phyloP scores from a whole-genome alignment of 2,888 invertebrate species.

The Pycnomerus fuliginosus region DNA sequence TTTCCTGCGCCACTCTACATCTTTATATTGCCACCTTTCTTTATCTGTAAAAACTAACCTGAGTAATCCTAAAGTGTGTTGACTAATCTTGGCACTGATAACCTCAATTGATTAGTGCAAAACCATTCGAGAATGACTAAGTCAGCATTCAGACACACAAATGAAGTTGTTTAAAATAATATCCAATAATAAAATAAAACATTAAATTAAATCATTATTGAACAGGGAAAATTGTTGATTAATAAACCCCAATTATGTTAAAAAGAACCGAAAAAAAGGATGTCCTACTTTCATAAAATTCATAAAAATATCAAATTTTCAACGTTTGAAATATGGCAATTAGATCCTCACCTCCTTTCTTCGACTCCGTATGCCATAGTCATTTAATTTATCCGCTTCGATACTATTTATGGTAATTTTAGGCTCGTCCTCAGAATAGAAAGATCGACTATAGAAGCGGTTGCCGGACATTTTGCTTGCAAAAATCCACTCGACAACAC shows the following conservation, averaged over 20 bases:
- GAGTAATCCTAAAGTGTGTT: no score
- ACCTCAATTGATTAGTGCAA: no score
- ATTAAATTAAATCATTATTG: neutral
- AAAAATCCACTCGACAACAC: conserved; percentile 10
- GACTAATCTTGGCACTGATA: no score
- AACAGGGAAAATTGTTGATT: neutral
- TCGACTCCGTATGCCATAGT: conserved; percentile 10
- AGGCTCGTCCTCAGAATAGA: conserved; percentile 17
- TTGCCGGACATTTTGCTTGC: conserved; percentile 28
- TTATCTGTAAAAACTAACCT: no score
- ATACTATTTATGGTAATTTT: conserved; percentile 26
- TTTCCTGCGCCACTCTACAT: no score
- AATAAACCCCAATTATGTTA: neutral
- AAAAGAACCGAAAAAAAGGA: neutral
- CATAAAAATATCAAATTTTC: neutral
- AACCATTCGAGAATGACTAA: no score
- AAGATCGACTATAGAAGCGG: conserved; percentile 28
- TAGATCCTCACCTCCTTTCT: conserved; percentile 23
- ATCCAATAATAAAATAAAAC: neutral
- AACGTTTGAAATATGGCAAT: neutral
- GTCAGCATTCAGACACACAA: no score
- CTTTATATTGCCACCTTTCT: no score
- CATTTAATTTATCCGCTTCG: conserved; percentile 14
- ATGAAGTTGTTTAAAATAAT: no score
- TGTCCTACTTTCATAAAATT: neutral